Base-by-base conservation (phyloP, 2,888 invertebrate species). In the Caenorhabditis sp. region DNA sequence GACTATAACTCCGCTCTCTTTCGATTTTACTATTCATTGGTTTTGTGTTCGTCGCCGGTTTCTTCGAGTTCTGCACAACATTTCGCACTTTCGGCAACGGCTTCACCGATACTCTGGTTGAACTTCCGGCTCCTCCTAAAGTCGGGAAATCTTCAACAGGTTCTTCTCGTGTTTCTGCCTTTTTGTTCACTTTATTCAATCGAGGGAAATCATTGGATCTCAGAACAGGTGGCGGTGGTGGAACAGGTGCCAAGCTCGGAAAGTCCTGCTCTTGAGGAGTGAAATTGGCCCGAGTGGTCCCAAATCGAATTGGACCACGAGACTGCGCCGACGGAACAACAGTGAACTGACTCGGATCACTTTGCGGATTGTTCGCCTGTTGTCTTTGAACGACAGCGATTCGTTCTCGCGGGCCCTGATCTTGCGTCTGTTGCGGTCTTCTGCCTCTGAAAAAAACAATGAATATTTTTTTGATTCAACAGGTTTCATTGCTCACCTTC, bases 321-420 rank as follows among this genome's bases (percentile, higher is more conserved):
- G 64, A 53, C 58, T 83, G 83, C 1, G 83, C 83, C 0, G 83
- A 83, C n/a, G 77, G 78, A 4, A 80, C 78, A 12, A 79, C 74
- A 21, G 79, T 78, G 53, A 79, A 76, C 51, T 76, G 58, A 23
- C 72, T 72, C 2, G 73, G 71, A 43, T 55, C 55, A 26, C 14
- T 19, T 58, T 58, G 58, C 6, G 58, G 58, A 58, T 58, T 58
- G 2, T 10, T 23, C 5, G 37, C 5, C 10, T 19, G 24, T 4
- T 58, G 14, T 10, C 58, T n/a, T 37, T 36, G 58, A 58, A 58
- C 58, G 14, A 58, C 37, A 21, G 58, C 58, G 26, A 58, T 58
- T 58, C 58, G 31, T 14, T 24, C 19, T 19, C 17, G 19, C 10
- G 58, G 37, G 19, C 12, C 19, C 10, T 19, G 53, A 6, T n/a